These are phyloP conservation scores for Lepidocyrtoides sp. DNA, from an alignment of 2,888 invertebrate genomes.

Conservation along the genomic window DNA sequence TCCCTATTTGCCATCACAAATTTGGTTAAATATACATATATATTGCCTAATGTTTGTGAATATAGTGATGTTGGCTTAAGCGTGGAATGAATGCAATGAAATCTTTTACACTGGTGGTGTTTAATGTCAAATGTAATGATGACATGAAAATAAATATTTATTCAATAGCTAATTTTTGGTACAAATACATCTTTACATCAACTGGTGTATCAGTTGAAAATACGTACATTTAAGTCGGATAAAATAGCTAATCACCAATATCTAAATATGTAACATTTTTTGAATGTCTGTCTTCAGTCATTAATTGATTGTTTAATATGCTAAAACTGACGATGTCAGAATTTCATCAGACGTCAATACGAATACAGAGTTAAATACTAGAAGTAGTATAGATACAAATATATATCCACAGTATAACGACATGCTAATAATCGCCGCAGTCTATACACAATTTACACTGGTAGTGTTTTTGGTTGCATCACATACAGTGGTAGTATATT, in stretches of 20 bases:
- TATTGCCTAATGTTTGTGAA: no score
- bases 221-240: constrained; percentile 50
- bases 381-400: not conserved
- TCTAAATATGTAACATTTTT: constrained; percentile 49
- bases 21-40: no score
- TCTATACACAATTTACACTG: constrained; percentile 78
- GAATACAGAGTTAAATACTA: constrained; percentile 46
- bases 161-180: constrained; percentile 76
- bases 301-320: constrained; percentile 69
- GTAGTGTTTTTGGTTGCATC: constrained; percentile 77
- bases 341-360: constrained; percentile 54
- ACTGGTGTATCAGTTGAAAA: constrained; percentile 31
- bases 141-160: constrained; percentile 79
- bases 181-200: constrained; percentile 73
- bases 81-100: no score
- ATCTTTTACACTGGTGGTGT: no score
- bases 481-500: constrained; percentile 68
- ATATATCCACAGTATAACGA: constrained; percentile 27
- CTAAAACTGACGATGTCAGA: constrained; percentile 76
- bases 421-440: constrained; percentile 63
- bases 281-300: constrained; percentile 80
- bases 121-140: constrained; percentile 26
- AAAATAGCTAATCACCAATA: constrained; percentile 66
- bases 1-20: no score
- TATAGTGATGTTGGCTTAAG: no score